Evolutionary conservation across 2,888 invertebrate species (phyloP), one percentile per base, ranked within the genome.

Genomic region (Saturnia pavonia): DNA sequence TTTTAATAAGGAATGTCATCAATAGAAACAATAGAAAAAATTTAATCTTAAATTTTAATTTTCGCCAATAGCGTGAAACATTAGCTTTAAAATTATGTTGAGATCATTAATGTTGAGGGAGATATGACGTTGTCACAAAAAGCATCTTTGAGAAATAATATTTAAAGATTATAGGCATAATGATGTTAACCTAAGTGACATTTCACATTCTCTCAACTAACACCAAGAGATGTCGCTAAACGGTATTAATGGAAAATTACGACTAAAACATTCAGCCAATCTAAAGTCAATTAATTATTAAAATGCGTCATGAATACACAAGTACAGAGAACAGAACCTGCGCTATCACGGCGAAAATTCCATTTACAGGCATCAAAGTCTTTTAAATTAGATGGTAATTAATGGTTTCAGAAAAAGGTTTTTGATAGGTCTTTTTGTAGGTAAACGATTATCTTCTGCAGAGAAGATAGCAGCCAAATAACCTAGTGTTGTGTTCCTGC

Each of bases 311-410:
- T 66, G 68, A 72, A 72, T 72, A 72, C 54, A 68, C 42, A 70
- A 68, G 54, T 22, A 25, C 11, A 25, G 42, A 34, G 43, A 67
- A 43, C 63, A 69, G 45, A 27, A 45, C 48, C 25, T 45, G 4
- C 25, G 57, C 45, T 69, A 68, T 71, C 34, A 67, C 45, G 42
- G 54, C 42, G 63, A 68, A 57, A 19, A 70, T 54, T 68, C 66
- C 16, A 65, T 51, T 72, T 67, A 54, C n/a, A 40, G 67, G 70
- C 72, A 72, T 72, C 72, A 70, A 72, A 65, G 51, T n/a, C n/a
- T 27, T 54, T 19, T 43, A 67, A 57, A 68, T 70, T 48, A 65
- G 9, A 42, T 43, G 9, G 40, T 63, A 71, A 65, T 51, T 16
- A 51, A 68, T 68, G 42, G 40, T 54, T n/a, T 68, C 40, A 7